Evolutionary conservation across 2,113 vertebrate genomes (phyloP), one percentile per base, ranked within the genome.

Genomic region (Himantopus leucocephalus): DNA sequence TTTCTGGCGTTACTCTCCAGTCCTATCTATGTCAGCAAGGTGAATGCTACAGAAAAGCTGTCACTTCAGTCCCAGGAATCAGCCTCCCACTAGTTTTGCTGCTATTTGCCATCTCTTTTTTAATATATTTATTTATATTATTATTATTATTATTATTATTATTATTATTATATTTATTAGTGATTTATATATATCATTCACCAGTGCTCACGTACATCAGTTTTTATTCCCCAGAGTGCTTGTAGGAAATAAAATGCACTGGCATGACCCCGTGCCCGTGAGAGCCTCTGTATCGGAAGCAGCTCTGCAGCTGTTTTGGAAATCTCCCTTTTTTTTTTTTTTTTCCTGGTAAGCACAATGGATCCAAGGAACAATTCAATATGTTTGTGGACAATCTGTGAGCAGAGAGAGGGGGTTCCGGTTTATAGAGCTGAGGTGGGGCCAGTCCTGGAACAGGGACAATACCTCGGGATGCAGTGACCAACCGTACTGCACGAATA

Each of bases 21-120:
- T 50, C 60, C 75, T 48, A 5, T 76, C 70, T 84, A 21, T 85
- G 59, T 47, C 85, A 86, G 84, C 64, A 45, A 90, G 71, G 94
- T 88, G 87, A 92, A 45, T 1, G 4, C 78, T 35, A 2, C n/a
- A n/a, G 77, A 76, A 87, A 19, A 73, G 70, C 50, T 81, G 87
- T 55, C 53, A 2, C 58, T 81, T 75, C 32, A 39, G 67, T 59
- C 86, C 29, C 63, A 58, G 32, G 48, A 62, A 66, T 41, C 74
- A 55, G 21, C 19, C 11, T n/a, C 39, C 63, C 13, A 0, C 10
- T 50, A n/a, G 35, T 48, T 91, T 70, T 88, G 76, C 45, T 5
- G 9, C 30, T 58, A 7, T 50, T 70, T 82, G 35, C 17, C 12
- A 12, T 45, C 21, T 78, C 14, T 85, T 86, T 62, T 43, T 24